Evolutionary conservation across 53 echinoderm and acorn worm genomes (phyloP), one percentile per base, ranked within the genome.

Genomic region (Astropecten irregularis): DNA sequence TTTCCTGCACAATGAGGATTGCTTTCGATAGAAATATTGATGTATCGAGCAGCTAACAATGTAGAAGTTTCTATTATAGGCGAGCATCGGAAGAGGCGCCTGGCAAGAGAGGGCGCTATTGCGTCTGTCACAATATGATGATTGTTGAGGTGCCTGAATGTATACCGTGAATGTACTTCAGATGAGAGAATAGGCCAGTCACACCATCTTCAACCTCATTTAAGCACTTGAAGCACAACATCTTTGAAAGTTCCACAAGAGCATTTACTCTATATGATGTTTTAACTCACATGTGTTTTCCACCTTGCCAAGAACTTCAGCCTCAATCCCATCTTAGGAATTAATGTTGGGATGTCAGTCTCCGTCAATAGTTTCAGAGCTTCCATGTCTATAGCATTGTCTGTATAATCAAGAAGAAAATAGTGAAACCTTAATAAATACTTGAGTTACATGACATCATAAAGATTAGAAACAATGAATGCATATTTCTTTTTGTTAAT

Each of bases 271-370:
- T 42, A 42, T 42, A 11, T 11, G 11, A 42, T 8, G 6, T 42
- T 8, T 42, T 8, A 63, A 40, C 69, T 69, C 49, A 69, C 48
- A 44, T 47, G 48, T 27, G 46, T 44, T 46, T 27, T 46, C 65
- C 64, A 49, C 27, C 25, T 82, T 2, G 47, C 82, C 66, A 42
- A 31, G 34, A 64, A 82, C 16, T 82, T 82, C 29, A 64, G 37
- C 38, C 64, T 16, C 49, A 82, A 64, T n/a, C 82, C 82, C 19
- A 82, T 30, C 28, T 82, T 82, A 23, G 82, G 64, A 47, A 69
- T 69, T 11, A 69, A 48, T 20, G 0, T 9, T 27, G 25, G 22
- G 46, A 69, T 69, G 29, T 69, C 69, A 26, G 48, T 33, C 49
- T 70, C 70, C 7, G 25, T 49, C 18, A 70, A 49, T 15, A 50